Conservation (phyloP, 2,113 vertebrate species). For the Gambusia holbrooki region DNA sequence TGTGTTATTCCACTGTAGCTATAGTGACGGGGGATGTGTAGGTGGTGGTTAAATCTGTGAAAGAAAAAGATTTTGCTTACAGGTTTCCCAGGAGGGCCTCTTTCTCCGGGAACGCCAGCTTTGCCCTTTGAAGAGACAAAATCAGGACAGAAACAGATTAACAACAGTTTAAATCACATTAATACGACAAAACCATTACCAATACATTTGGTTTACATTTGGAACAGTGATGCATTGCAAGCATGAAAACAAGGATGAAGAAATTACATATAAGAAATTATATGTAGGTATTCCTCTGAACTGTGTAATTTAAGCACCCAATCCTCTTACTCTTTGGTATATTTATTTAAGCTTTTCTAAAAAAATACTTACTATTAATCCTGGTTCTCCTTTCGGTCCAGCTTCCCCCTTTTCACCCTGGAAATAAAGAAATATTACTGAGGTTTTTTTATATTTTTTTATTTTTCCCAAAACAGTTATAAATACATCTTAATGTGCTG, state of each 20-base stretch:
- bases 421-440: conserved; percentile 31
- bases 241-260: background rate
- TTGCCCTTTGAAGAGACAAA: conserved; percentile 85
- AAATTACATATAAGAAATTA: background rate
- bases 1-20: conserved; percentile 9
- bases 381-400: conserved; percentile 86
- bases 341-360: conserved; percentile 16
- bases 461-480: background rate
- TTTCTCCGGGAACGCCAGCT: conserved; percentile 88
- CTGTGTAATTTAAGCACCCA: background rate
- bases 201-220: background rate
- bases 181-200: background rate
- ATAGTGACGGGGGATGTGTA: background rate
- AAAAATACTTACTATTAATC: conserved; percentile 86
- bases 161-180: conserved; percentile 3
- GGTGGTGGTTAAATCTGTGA: conserved; percentile 17
- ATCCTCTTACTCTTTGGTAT: conserved; percentile 11
- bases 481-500: background rate
- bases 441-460: background rate
- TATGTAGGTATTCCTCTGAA: background rate
- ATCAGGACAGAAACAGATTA: conserved; percentile 14
- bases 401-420: conserved; percentile 90
- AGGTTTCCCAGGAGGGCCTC: conserved; percentile 84
- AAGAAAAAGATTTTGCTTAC: conserved; percentile 79
- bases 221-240: background rate